phyloP scores from a whole-genome alignment of 2,888 invertebrate species.

The Crepidodera aurea region DNA sequence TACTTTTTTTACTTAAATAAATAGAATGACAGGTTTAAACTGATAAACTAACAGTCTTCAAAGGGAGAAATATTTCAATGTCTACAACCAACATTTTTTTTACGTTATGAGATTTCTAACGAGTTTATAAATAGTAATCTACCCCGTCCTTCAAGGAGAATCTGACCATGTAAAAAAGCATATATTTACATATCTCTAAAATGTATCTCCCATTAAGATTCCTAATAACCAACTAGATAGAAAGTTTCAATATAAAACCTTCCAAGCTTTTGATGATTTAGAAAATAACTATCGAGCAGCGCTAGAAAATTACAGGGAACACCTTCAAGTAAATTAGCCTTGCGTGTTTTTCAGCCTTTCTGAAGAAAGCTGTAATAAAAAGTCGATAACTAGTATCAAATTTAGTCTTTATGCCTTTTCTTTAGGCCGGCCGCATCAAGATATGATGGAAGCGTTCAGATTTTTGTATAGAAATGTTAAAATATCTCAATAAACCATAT shows the following conservation, averaged over 20 bases:
- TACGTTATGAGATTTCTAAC: too few species aligned
- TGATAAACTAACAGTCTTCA: too few species aligned
- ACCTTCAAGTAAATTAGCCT: conserved; percentile 43
- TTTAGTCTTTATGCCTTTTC: conserved; percentile 28
- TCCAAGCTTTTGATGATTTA: conserved; percentile 42
- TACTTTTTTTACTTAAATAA: too few species aligned
- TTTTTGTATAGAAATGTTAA: too few species aligned
- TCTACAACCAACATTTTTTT: too few species aligned
- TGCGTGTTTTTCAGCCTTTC: conserved; percentile 41
- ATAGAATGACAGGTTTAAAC: too few species aligned
- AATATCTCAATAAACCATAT: too few species aligned
- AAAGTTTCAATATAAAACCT: conserved; percentile 37
- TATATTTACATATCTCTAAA: conserved; percentile 41
- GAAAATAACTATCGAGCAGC: conserved; percentile 42
- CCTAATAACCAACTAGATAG: conserved; percentile 36
- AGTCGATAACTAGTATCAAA: conserved; percentile 35
- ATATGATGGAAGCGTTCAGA: background rate
- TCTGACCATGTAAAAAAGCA: background rate
- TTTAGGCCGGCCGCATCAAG: background rate
- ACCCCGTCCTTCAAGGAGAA: too few species aligned
- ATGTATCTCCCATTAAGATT: conserved; percentile 30
- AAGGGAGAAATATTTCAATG: too few species aligned
- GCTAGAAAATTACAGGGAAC: conserved; percentile 46
- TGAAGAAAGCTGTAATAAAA: conserved; percentile 39
- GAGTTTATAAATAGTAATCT: too few species aligned